Base-by-base conservation (phyloP, 2,113 vertebrate genomes). In the Actinemys pallida region DNA sequence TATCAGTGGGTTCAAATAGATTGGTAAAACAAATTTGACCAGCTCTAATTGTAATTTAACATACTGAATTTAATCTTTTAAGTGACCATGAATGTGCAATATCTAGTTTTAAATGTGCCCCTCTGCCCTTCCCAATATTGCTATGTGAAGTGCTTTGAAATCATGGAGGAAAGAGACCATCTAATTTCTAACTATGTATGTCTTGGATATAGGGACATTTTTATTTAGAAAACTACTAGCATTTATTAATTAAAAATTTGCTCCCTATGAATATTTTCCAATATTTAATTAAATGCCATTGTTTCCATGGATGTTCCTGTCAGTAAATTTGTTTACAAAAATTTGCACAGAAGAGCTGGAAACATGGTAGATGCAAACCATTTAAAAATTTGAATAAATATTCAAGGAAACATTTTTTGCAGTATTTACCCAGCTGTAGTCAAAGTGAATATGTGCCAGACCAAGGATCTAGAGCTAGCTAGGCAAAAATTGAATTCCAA, bases 391-490 rank as follows among this genome's bases (percentile, higher is more conserved):
- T 79, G 75, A 94, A 90, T 85, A 86, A 95, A 83, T 88, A 91
- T 84, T 91, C 76, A 86, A 94, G 54, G 83, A 95, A 94, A 90
- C 5, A 22, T 90, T 95, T 96, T 57, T 47, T 85, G 90, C 93
- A 95, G 59, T 84, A 88, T 89, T 90, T 84, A 94, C 95, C 86
- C 94, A 93, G 87, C 42, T 83, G 81, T 47, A 91, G 54, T 96
- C 79, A 96, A 95, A 95, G 94, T 76, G n/a, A 93, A 95, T 81
- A 89, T 10, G 94, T 85, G 76, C 42, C 69, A 94, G 84, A 91
- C 84, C 76, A 86, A 96, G 65, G 89, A 95, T 96, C 95, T 96
- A 94, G 93, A 94, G 19, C 92, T 93, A 75, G 45, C 85, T 95
- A 93, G 62, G 65, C 90, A 96, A 93, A 95, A 93, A 91, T 24